Conservation (phyloP, 2,797 vertebrate species). For the Diglossa cyanea region DNA sequence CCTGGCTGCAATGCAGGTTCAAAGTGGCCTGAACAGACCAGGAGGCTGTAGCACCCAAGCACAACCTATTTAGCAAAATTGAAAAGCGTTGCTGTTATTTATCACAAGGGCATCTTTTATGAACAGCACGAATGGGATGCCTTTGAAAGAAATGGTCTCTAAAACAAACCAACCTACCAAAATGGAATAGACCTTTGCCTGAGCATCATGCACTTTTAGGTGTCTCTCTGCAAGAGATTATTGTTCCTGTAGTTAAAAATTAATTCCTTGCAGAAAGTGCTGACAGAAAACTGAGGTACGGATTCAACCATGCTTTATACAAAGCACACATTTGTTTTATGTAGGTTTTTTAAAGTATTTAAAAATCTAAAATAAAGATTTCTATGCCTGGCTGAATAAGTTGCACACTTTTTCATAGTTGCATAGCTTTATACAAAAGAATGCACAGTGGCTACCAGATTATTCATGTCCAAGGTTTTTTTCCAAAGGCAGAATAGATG, state of each 20-base stretch:
- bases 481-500: background rate
- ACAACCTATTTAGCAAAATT: background rate
- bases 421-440: background rate
- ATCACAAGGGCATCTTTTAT: background rate
- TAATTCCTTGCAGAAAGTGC: background rate
- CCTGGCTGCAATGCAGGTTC: background rate
- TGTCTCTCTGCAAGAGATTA: background rate
- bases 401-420: background rate
- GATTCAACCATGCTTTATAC: background rate
- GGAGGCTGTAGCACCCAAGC: background rate
- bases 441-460: background rate
- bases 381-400: background rate
- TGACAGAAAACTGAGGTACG: background rate
- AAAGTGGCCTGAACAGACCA: background rate
- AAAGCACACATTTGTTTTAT: background rate
- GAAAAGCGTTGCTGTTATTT: background rate
- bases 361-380: background rate
- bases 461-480: background rate
- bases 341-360: background rate
- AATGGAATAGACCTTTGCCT: background rate
- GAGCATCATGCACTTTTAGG: background rate
- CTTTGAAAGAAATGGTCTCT: background rate
- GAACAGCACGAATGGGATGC: background rate
- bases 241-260: background rate
- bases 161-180: background rate